A percentile compares a stretch with the other conserved stretches of the same genome.
phyloP scores from a whole-genome alignment of 2,113 vertebrate species.

The Emydocephalus ijimae region DNA sequence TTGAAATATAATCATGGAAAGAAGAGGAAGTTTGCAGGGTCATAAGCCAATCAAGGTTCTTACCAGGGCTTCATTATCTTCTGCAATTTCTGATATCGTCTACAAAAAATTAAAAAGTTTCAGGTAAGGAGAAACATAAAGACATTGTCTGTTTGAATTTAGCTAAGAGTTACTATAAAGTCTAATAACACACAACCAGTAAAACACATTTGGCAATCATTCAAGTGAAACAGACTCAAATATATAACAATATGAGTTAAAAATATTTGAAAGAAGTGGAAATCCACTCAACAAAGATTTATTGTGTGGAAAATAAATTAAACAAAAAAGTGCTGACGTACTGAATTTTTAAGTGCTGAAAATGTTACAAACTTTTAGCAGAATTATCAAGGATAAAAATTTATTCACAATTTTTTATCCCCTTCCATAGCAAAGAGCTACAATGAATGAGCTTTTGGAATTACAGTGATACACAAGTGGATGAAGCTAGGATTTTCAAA shows the following conservation, averaged over 20 bases:
- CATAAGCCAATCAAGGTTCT: conserved; percentile 73
- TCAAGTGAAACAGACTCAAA: background rate
- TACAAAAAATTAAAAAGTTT: conserved; percentile 92
- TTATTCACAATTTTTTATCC: background rate
- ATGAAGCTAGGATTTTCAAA: background rate
- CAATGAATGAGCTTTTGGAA: background rate
- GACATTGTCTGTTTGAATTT: conserved; percentile 22
- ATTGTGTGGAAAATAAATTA: background rate
- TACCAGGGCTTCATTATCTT: conserved; percentile 99
- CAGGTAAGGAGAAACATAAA: conserved; percentile 67
- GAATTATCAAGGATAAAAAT: background rate
- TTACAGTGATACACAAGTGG: background rate
- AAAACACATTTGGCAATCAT: background rate
- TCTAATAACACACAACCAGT: background rate
- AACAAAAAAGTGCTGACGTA: background rate
- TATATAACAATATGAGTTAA: background rate
- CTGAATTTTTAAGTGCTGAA: background rate
- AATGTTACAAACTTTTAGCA: background rate
- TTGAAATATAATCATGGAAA: conserved; percentile 79
- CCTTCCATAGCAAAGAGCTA: background rate
- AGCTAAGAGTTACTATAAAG: background rate
- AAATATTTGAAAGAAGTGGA: background rate
- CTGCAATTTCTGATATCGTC: conserved; percentile 99
- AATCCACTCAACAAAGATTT: background rate
- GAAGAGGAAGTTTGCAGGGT: conserved; percentile 66